These are phyloP conservation scores for Brachycybe producta DNA, from an alignment of 2,888 invertebrate genomes.

Conservation along the genomic window DNA sequence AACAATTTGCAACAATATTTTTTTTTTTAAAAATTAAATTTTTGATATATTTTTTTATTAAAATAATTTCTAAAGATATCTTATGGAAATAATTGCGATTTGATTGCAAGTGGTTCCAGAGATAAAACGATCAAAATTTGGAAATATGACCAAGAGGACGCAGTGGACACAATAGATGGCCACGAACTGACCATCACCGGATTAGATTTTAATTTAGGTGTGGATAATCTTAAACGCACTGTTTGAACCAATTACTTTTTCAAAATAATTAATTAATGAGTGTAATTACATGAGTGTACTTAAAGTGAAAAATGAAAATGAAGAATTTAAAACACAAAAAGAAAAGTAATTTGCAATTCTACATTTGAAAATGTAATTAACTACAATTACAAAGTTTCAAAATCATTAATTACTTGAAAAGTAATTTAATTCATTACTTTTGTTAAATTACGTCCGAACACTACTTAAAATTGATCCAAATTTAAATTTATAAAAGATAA, in stretches of 20 bases:
- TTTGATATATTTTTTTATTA: not conserved
- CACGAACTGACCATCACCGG: not conserved
- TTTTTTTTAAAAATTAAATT: not conserved
- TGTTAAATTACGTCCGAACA: too few relatives aligned
- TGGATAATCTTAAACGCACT: too few relatives aligned
- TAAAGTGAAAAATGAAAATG: not conserved
- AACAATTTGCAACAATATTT: too few relatives aligned
- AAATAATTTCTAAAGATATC: not conserved
- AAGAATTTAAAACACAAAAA: not conserved
- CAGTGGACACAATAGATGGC: not conserved
- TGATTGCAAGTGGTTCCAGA: constrained; percentile 1
- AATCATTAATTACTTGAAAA: too few relatives aligned
- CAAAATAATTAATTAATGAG: not conserved
- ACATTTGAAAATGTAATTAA: too few relatives aligned
- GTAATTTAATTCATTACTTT: too few relatives aligned
- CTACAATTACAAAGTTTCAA: not conserved
- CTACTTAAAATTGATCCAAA: too few relatives aligned
- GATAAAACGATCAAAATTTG: constrained; percentile 1
- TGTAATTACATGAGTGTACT: not conserved
- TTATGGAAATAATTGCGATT: not conserved
- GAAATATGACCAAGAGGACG: not conserved
- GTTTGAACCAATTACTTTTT: too few relatives aligned
- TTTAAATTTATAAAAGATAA: too few relatives aligned
- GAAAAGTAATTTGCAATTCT: too few relatives aligned
- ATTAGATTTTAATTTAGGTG: not conserved